A percentile compares a stretch with the other conserved stretches of the same genome.
phyloP scores from a whole-genome alignment of 2,113 vertebrate genomes.

The Toxotes jaculatrix region DNA sequence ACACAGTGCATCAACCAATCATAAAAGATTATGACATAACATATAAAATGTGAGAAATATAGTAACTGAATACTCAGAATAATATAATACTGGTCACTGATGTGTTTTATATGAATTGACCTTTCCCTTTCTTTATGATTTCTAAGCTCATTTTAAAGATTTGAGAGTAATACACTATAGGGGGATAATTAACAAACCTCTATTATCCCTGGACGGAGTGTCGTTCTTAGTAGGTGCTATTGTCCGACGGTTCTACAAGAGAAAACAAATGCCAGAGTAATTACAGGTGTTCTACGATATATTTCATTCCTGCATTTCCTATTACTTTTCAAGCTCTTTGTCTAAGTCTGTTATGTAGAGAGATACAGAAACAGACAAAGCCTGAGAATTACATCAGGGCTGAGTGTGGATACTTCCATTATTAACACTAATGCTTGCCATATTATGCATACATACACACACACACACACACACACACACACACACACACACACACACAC shows the following conservation, averaged over 20 bases:
- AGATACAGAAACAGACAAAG: slow-evolving; percentile 51
- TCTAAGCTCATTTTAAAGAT: background rate
- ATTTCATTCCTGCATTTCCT: background rate
- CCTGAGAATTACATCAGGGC: slow-evolving; percentile 40
- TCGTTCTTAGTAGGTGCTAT: slow-evolving; percentile 91
- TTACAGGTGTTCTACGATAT: background rate
- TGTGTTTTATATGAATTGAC: background rate
- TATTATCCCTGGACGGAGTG: slow-evolving; percentile 90
- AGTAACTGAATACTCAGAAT: background rate
- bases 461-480: no score
- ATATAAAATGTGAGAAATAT: background rate
- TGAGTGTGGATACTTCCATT: slow-evolving; percentile 10
- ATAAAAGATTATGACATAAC: background rate
- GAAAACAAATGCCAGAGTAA: slow-evolving; percentile 9
- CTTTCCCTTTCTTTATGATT: background rate
- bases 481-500: no score
- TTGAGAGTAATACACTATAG: background rate
- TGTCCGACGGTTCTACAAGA: slow-evolving; percentile 90
- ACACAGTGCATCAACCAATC: background rate
- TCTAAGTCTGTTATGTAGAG: background rate
- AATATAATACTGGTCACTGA: background rate
- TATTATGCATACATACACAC: background rate
- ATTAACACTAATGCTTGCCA: background rate
- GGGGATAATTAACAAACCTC: slow-evolving; percentile 86
- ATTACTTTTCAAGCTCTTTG: no score